A percentile compares a stretch with the other conserved stretches of the same genome.
Conservation (phyloP, 2,797 vertebrate genomes). For the Sebastes glaucus region DNA sequence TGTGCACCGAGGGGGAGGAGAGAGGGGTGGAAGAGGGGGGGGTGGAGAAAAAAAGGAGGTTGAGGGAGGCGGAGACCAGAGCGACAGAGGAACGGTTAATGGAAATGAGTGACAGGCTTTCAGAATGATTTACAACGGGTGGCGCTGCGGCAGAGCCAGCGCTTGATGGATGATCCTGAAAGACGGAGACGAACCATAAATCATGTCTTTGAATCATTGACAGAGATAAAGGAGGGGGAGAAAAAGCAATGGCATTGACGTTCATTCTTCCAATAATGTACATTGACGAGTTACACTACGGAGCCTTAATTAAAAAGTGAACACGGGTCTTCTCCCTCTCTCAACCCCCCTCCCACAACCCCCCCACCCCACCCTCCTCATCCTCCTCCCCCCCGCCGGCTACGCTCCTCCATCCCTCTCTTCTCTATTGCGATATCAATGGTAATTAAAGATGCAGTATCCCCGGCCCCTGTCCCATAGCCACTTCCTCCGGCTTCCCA, state of each 20-base stretch:
- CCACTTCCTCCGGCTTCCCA: constrained; percentile 77
- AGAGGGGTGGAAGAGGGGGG: constrained; percentile 10
- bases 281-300: constrained; percentile 99
- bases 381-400: constrained; percentile 10
- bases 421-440: constrained; percentile 81
- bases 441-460: constrained; percentile 86
- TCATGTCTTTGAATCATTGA: constrained; percentile 99
- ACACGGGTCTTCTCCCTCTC: constrained; percentile 75
- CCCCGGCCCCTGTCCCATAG: constrained; percentile 71
- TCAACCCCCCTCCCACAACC: constrained; percentile 9
- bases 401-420: constrained; percentile 58
- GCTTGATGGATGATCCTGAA: constrained; percentile 99
- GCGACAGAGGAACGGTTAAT: constrained; percentile 93
- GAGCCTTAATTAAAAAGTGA: constrained; percentile 99
- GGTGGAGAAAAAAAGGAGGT: constrained; percentile 48
- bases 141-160: constrained; percentile 95
- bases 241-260: constrained; percentile 98
- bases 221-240: constrained; percentile 99
- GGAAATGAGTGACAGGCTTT: constrained; percentile 99
- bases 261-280: constrained; percentile 99
- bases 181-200: constrained; percentile 99
- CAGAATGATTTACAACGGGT: constrained; percentile 99
- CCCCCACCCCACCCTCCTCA: not conserved
- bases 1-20: constrained; percentile 68
- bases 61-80: constrained; percentile 81